Evolutionary conservation across 2,113 vertebrate genomes (phyloP).

Genomic region (Dipodomys ordii): DNA sequence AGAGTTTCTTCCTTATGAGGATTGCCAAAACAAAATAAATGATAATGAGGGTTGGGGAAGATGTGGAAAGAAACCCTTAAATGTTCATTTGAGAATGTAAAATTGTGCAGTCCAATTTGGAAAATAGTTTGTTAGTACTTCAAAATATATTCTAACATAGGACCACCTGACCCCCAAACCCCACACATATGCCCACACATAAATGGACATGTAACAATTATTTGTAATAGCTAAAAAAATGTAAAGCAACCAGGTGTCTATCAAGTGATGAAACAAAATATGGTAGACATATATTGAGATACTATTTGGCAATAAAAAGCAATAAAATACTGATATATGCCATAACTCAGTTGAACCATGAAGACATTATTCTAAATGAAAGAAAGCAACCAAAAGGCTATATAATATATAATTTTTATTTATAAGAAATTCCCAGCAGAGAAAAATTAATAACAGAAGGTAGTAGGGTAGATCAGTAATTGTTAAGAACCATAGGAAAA

Average conservation of each 20-base stretch:
- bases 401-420: not conserved
- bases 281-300: not conserved
- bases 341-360: not conserved
- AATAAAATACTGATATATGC: not conserved
- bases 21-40: not conserved
- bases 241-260: not conserved
- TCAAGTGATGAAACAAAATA: not conserved
- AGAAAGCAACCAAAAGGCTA: not conserved
- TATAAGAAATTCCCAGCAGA: not conserved
- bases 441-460: not conserved
- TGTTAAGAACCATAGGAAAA: not conserved
- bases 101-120: not conserved
- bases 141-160: conserved; percentile 5
- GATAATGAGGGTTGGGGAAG: not conserved
- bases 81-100: not conserved
- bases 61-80: not conserved
- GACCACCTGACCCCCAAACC: not conserved
- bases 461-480: not conserved
- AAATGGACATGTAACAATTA: not conserved
- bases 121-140: not conserved
- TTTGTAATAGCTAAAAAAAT: not conserved
- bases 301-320: conserved; percentile 32
- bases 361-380: not conserved
- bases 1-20: not conserved
- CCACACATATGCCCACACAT: not conserved